phyloP scores from a whole-genome alignment of 2,113 vertebrate genomes.

The Callospermophilus lateralis region DNA sequence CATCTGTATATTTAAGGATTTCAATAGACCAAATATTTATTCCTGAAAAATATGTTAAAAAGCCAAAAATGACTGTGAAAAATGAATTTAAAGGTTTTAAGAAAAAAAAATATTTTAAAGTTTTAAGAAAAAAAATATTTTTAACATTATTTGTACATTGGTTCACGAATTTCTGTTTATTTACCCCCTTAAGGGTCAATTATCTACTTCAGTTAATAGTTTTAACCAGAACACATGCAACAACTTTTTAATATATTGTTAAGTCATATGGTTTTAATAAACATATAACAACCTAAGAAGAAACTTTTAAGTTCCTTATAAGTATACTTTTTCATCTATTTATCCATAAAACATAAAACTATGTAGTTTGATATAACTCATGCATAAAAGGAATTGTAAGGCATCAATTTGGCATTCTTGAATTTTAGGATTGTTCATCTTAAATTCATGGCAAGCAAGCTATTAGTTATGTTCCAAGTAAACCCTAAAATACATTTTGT shows the following conservation, averaged over 20 bases:
- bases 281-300: neutral
- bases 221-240: neutral
- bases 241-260: neutral
- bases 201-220: neutral
- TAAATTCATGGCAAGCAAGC: constrained; percentile 6
- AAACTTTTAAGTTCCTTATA: neutral
- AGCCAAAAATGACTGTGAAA: neutral
- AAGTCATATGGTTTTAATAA: neutral
- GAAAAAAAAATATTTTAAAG: too few species aligned
- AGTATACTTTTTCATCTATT: neutral
- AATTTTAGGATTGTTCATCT: constrained; percentile 54
- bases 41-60: neutral
- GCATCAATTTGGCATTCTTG: neutral
- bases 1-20: neutral
- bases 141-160: neutral
- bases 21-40: neutral
- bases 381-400: neutral
- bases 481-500: constrained; percentile 67
- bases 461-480: constrained; percentile 60
- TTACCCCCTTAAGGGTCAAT: neutral
- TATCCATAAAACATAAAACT: neutral
- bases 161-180: neutral
- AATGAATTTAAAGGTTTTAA: neutral
- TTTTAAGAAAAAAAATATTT: neutral
- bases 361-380: neutral